phyloP scores from a whole-genome alignment of 1,140 invertebrate species.

The Drosophila lini region DNA sequence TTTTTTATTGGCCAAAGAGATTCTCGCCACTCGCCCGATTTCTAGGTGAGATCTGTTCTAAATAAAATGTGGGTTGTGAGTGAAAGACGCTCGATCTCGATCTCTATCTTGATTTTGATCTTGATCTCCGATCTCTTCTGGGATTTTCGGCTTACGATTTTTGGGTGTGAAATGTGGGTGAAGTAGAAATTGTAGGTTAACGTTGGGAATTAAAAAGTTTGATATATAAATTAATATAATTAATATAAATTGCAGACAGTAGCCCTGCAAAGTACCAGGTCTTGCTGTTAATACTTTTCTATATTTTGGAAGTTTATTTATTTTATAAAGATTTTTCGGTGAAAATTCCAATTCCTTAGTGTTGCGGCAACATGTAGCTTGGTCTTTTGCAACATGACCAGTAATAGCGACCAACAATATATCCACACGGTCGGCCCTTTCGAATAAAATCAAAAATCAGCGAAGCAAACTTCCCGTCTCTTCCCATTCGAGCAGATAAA shows the following conservation, averaged over 20 bases:
- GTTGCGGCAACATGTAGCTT: constrained; percentile 50
- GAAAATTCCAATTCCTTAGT: constrained; percentile 2
- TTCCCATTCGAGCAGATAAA: constrained; percentile 69
- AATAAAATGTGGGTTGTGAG: constrained; percentile 74
- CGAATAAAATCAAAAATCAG: constrained; percentile 37
- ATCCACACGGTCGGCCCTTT: constrained; percentile 15
- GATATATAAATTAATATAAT: too few species aligned
- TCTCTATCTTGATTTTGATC: constrained; percentile 1
- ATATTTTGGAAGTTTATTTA: not conserved
- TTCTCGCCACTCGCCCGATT: constrained; percentile 54
- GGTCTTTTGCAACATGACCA: constrained; percentile 4
- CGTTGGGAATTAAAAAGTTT: not conserved
- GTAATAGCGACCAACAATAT: not conserved
- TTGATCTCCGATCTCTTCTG: not conserved
- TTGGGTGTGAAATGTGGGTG: constrained; percentile 66
- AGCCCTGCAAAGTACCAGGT: not conserved
- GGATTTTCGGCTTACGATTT: constrained; percentile 52
- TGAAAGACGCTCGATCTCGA: constrained; percentile 55
- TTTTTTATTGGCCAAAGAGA: constrained; percentile 77
- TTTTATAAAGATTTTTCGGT: not conserved
- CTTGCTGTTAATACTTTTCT: not conserved
- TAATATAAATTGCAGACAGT: not conserved
- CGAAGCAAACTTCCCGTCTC: constrained; percentile 75
- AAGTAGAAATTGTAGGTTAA: constrained; percentile 52
- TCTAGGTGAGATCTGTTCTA: constrained; percentile 74